phyloP scores from a whole-genome alignment of 2,888 invertebrate species.

The Ophraella communa region DNA sequence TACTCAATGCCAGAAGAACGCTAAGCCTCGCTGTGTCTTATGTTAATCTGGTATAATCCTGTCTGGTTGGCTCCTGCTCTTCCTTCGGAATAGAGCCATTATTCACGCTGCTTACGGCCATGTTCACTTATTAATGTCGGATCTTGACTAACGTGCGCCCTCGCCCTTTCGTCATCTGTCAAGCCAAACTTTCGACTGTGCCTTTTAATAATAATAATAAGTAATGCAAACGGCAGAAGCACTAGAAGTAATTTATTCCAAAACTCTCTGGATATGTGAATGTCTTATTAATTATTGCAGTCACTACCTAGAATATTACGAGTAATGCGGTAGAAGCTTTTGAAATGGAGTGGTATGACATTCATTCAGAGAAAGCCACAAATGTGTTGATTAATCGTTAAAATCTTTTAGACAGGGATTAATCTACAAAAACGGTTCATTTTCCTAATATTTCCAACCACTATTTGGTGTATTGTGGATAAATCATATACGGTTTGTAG shows the following conservation, averaged over 20 bases:
- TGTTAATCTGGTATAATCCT: conserved; percentile 61
- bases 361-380: background rate
- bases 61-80: conserved; percentile 57
- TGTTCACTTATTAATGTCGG: conserved; percentile 49
- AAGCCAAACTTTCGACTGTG: conserved; percentile 40
- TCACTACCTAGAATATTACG: background rate
- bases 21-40: conserved; percentile 61
- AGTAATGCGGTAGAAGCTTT: background rate
- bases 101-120: conserved; percentile 52
- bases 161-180: conserved; percentile 46
- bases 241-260: conserved; percentile 18
- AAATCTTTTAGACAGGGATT: background rate
- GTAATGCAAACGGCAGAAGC: conserved; percentile 13
- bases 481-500: no score
- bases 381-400: background rate
- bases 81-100: conserved; percentile 56
- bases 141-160: conserved; percentile 46
- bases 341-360: background rate
- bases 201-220: conserved; percentile 40
- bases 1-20: conserved; percentile 60
- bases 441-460: no score
- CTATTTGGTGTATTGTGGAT: no score
- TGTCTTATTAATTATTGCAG: conserved; percentile 13
- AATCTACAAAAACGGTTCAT: background rate
- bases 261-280: conserved; percentile 9